Percentiles rank a stretch among this genome's conserved stretches.
phyloP scores from a whole-genome alignment of 2,797 vertebrate genomes.

The Rhinogobio ventralis region DNA sequence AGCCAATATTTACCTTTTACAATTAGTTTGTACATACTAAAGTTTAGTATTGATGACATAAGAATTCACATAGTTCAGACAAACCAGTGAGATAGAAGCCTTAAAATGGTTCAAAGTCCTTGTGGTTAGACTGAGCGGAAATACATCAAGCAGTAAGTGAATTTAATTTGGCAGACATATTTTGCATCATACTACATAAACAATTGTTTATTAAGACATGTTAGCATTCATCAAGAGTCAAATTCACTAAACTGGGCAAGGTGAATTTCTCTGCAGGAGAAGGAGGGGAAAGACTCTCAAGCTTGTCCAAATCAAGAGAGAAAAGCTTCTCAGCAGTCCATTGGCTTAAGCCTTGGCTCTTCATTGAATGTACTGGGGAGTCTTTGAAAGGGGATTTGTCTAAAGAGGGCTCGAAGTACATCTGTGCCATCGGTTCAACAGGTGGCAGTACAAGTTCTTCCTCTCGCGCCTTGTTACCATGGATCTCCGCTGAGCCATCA shows the following conservation, averaged over 20 bases:
- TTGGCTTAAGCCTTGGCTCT: conserved; percentile 39
- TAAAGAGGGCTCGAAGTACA: conserved; percentile 30
- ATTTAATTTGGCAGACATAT: background rate
- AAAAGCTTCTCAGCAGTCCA: conserved; percentile 65
- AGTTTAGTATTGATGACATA: background rate
- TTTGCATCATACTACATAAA: background rate
- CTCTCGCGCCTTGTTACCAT: conserved; percentile 51
- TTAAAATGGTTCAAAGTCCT: background rate
- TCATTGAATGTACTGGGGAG: conserved; percentile 21
- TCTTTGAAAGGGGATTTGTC: conserved; percentile 42
- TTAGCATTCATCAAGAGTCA: conserved; percentile 77
- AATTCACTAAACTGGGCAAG: conserved; percentile 76
- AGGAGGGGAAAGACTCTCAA: conserved; percentile 66
- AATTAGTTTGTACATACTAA: conserved; percentile 9
- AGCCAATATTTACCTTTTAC: background rate
- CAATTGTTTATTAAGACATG: conserved; percentile 36
- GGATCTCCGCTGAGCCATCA: conserved; percentile 51
- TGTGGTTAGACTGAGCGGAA: background rate
- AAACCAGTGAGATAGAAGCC: background rate
- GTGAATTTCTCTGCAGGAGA: conserved; percentile 62
- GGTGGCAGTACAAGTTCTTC: conserved; percentile 58
- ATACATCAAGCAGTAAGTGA: background rate
- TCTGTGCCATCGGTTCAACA: conserved; percentile 3
- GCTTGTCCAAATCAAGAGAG: conserved; percentile 75
- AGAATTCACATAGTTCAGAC: background rate